A percentile compares a stretch with the other conserved stretches of the same genome.
phyloP scores from a whole-genome alignment of 2,888 invertebrate species.

The Zaprionus bogoriensis region DNA sequence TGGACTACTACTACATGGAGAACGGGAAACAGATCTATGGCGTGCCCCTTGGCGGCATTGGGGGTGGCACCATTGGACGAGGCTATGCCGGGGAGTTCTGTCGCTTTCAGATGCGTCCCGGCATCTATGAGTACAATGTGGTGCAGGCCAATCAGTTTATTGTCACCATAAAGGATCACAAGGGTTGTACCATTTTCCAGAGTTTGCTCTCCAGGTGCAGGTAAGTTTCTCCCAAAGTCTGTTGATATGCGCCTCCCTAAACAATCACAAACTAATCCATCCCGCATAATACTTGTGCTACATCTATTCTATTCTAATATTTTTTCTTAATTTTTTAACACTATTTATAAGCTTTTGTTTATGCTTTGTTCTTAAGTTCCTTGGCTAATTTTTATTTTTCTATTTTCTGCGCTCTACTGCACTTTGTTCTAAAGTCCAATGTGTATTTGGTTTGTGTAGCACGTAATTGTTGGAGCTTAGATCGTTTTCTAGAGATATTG shows the following conservation, averaged over 20 bases:
- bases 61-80: constrained; percentile 90
- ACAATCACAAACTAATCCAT: neutral
- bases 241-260: neutral
- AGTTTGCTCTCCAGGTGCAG: constrained; percentile 90
- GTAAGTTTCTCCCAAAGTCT: constrained; percentile 83
- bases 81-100: constrained; percentile 97
- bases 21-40: constrained; percentile 93
- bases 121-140: constrained; percentile 92
- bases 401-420: neutral
- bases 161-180: constrained; percentile 89
- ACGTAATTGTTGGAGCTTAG: neutral
- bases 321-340: too few species aligned
- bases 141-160: constrained; percentile 95
- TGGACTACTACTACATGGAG: constrained; percentile 90
- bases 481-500: neutral
- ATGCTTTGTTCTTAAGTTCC: neutral
- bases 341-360: neutral
- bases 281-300: neutral
- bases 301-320: neutral
- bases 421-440: neutral
- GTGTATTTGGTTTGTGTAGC: neutral
- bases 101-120: constrained; percentile 94
- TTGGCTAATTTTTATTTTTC: neutral
- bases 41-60: constrained; percentile 93
- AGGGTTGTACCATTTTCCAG: constrained; percentile 89